A percentile compares a stretch with the other conserved stretches of the same genome.
Conservation (phyloP, 2,113 vertebrate genomes). For the Thalassoma bifasciatum region DNA sequence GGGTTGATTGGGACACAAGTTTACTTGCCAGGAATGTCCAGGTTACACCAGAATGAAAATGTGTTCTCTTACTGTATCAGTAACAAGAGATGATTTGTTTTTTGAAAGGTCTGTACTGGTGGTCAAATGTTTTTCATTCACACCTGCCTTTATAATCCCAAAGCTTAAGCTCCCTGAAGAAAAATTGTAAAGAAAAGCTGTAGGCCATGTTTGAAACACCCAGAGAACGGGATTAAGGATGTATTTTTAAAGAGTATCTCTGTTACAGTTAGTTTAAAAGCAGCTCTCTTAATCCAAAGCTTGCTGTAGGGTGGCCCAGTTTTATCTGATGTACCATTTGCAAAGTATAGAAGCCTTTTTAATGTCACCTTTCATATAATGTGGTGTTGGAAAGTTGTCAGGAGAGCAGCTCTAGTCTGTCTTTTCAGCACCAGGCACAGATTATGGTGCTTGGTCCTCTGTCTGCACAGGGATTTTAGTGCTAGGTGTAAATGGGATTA, state of each 20-base stretch:
- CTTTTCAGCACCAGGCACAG: slow-evolving; percentile 11
- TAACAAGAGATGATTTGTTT: slow-evolving; percentile 22
- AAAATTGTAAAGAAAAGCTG: slow-evolving; percentile 5
- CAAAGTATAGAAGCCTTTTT: slow-evolving; percentile 5
- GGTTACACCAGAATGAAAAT: slow-evolving; percentile 14
- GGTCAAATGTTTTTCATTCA: slow-evolving; percentile 15
- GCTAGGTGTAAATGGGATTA: slow-evolving; percentile 69
- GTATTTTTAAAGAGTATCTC: slow-evolving; percentile 4
- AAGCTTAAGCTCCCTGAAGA: background rate
- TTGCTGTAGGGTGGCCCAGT: background rate
- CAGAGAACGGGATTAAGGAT: slow-evolving; percentile 14
- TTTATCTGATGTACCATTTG: slow-evolving; percentile 3
- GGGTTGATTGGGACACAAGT: background rate
- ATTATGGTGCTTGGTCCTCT: slow-evolving; percentile 15
- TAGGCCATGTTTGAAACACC: slow-evolving; percentile 1
- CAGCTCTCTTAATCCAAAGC: slow-evolving; percentile 16
- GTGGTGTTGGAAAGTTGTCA: slow-evolving; percentile 12
- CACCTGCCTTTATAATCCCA: slow-evolving; percentile 34
- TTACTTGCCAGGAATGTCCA: background rate
- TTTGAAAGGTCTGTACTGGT: background rate
- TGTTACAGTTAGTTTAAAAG: background rate
- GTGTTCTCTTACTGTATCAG: slow-evolving; percentile 52
- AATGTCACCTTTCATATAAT: slow-evolving; percentile 8
- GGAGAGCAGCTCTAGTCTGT: background rate
- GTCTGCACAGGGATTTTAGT: slow-evolving; percentile 43